A percentile compares a stretch with the other conserved stretches of the same genome.
Conservation (phyloP, 2,888 invertebrate genomes). For the Drosophila mimica region DNA sequence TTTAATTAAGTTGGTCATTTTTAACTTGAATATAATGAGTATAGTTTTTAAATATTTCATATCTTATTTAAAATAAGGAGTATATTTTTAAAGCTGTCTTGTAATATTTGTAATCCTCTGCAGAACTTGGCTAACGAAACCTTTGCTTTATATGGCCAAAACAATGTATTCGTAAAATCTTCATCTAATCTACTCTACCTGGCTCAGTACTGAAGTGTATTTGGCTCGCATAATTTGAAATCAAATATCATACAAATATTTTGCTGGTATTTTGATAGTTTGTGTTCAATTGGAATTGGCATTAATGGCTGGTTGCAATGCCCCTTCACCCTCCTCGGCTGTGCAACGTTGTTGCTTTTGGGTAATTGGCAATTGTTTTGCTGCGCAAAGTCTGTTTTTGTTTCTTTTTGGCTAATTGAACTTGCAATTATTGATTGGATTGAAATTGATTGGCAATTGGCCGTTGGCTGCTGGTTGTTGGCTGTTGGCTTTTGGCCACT, state of each 20-base stretch:
- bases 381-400: conserved; percentile 19
- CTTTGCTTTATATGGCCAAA: not conserved
- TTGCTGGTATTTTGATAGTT: conserved; percentile 12
- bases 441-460: conserved; percentile 76
- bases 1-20: not conserved
- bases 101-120: not conserved
- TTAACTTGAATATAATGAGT: not conserved
- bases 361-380: conserved; percentile 73
- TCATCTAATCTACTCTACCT: not conserved
- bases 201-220: not conserved
- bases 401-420: conserved; percentile 71
- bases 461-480: conserved; percentile 57
- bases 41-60: too few species aligned
- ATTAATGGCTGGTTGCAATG: conserved; percentile 24
- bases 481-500: conserved; percentile 70
- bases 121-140: not conserved
- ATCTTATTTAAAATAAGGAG: too few species aligned
- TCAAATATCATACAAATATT: conserved; percentile 9
- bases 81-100: not conserved
- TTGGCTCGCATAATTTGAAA: not conserved
- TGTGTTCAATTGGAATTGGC: conserved; percentile 42
- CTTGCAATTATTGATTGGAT: conserved; percentile 76
- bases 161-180: not conserved
- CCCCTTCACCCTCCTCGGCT: not conserved
- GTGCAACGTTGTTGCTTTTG: conserved; percentile 5